Conservation (phyloP, 1,140 invertebrate genomes). For the Bombus picipes region DNA sequence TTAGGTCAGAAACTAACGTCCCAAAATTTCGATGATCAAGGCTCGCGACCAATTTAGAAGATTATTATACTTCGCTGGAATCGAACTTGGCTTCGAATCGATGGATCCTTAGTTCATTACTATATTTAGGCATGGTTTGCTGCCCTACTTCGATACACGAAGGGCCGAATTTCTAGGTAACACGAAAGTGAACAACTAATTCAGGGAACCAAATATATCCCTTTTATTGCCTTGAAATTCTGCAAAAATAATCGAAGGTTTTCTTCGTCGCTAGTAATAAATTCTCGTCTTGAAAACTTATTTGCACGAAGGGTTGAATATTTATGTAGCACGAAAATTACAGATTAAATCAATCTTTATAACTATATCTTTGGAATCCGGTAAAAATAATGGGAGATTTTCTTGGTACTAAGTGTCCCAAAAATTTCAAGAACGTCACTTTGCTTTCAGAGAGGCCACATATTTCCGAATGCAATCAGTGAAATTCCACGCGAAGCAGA, state of each 20-base stretch:
- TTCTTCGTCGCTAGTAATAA: neutral
- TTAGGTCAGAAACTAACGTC: slow-evolving; percentile 8
- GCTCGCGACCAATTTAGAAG: neutral
- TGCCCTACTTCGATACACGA: slow-evolving; percentile 14
- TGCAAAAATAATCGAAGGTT: neutral
- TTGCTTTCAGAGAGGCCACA: neutral
- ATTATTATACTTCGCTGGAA: neutral
- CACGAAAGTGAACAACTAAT: neutral
- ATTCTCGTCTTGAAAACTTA: neutral
- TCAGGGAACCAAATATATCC: neutral
- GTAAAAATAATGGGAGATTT: neutral
- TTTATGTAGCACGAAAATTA: neutral
- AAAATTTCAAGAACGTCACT: neutral
- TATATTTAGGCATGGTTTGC: slow-evolving; percentile 8
- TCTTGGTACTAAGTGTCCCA: neutral
- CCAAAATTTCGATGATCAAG: neutral
- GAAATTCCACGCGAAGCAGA: neutral
- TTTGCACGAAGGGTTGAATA: too few species aligned
- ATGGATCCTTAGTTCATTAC: neutral
- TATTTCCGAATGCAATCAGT: neutral
- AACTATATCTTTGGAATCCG: neutral
- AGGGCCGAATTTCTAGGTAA: neutral
- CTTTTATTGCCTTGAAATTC: neutral
- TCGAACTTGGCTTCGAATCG: slow-evolving; percentile 21
- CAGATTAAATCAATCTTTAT: neutral